Percentiles rank a stretch among this genome's conserved stretches.
Conservation (phyloP, 2,113 vertebrate genomes). For the Zosterops borbonicus region DNA sequence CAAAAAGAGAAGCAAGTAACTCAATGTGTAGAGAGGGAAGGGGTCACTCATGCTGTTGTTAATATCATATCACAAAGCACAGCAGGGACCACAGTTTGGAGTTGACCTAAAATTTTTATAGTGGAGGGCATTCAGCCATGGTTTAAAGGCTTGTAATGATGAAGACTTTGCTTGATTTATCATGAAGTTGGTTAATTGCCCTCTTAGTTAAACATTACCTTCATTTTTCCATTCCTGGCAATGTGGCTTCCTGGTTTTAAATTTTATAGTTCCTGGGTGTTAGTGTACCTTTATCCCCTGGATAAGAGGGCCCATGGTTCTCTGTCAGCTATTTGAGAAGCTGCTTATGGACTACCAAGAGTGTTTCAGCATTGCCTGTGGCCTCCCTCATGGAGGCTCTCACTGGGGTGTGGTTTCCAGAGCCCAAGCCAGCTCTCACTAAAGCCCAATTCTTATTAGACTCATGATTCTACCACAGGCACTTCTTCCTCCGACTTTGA, state of each 20-base stretch:
- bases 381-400: background rate
- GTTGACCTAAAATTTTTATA: background rate
- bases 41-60: background rate
- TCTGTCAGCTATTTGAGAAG: background rate
- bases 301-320: accelerated
- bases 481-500: background rate
- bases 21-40: background rate
- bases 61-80: background rate
- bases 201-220: background rate
- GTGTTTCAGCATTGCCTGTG: background rate
- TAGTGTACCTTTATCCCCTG: accelerated
- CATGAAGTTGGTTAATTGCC: background rate
- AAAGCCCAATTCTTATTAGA: background rate
- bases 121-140: background rate
- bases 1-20: background rate
- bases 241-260: background rate
- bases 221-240: background rate
- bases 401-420: background rate
- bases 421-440: background rate
- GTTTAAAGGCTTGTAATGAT: background rate
- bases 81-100: background rate
- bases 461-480: background rate
- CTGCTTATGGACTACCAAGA: background rate
- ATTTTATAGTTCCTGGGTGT: background rate
- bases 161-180: background rate